Evolutionary conservation across 1,140 invertebrate species (phyloP).

Genomic region (Drosophila persimilis): DNA sequence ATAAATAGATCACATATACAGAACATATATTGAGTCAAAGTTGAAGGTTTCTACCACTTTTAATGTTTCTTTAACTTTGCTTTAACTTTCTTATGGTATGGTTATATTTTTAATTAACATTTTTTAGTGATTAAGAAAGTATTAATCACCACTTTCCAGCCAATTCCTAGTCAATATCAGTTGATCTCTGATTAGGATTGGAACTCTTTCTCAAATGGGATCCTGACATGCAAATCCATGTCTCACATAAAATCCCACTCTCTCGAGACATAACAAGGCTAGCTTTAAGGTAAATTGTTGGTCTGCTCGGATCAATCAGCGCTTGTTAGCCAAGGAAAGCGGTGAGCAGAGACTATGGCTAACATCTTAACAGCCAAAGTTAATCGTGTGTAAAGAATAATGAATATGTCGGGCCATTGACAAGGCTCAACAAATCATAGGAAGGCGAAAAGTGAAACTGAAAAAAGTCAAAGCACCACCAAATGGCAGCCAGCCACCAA

Average conservation of each 20-base stretch:
- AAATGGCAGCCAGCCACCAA: slow-evolving; percentile 37
- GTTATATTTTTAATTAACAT: too few species aligned
- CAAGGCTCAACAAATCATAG: slow-evolving; percentile 75
- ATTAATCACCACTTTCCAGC: too few species aligned
- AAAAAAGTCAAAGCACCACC: slow-evolving; percentile 52
- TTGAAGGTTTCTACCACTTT: too few species aligned
- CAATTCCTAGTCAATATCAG: too few species aligned
- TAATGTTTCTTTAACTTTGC: too few species aligned
- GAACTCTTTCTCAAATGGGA: too few species aligned
- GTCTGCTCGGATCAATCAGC: slow-evolving; percentile 40
- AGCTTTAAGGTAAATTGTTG: slow-evolving; percentile 32
- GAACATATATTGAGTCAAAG: too few species aligned
- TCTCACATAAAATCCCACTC: slow-evolving; percentile 22
- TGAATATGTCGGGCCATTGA: slow-evolving; percentile 49
- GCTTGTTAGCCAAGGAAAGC: slow-evolving; percentile 48
- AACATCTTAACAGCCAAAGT: slow-evolving; percentile 35
- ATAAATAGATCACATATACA: too few species aligned
- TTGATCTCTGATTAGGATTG: too few species aligned
- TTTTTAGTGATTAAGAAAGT: too few species aligned
- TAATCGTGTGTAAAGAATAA: slow-evolving; percentile 75
- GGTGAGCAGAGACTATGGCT: slow-evolving; percentile 10
- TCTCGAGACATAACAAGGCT: slow-evolving; percentile 30
- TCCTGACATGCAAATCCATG: slow-evolving; percentile 11
- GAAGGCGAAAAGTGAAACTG: slow-evolving; percentile 60
- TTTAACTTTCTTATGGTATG: too few species aligned